These are phyloP conservation scores for Tenthredo notha DNA, from an alignment of 2,888 invertebrate genomes.

Conservation along the genomic window DNA sequence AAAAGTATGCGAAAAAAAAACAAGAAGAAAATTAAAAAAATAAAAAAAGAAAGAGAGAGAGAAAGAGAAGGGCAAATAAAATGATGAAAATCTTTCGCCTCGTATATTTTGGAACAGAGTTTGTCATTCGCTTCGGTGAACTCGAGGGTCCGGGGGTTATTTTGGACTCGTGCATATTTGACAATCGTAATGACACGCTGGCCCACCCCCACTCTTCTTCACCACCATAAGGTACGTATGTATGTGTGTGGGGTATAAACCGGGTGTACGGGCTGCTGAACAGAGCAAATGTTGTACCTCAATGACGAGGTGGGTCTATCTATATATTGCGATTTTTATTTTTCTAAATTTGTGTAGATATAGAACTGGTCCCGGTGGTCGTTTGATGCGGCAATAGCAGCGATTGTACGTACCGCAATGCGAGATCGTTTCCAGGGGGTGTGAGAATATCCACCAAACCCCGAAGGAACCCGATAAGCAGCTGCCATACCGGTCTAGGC, in stretches of 20 bases:
- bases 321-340: neutral
- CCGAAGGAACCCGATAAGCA: slow-evolving; percentile 29
- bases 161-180: slow-evolving; percentile 11
- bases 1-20: neutral
- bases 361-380: neutral
- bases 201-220: neutral
- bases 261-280: neutral
- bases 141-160: slow-evolving; percentile 14
- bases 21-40: neutral
- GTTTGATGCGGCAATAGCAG: neutral
- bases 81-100: slow-evolving; percentile 18
- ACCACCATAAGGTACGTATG: too few relatives aligned
- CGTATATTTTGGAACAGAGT: slow-evolving; percentile 8
- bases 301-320: neutral
- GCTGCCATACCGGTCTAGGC: neutral
- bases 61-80: neutral
- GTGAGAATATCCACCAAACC: neutral
- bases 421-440: slow-evolving; percentile 5
- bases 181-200: slow-evolving; percentile 29
- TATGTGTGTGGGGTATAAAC: neutral
- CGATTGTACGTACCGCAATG: slow-evolving; percentile 9
- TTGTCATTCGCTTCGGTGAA: neutral
- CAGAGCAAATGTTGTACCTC: neutral
- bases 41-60: neutral
- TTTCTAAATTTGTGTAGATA: neutral